Evolutionary conservation across 2,888 invertebrate species (phyloP).

Genomic region (Syrista parreyssii): DNA sequence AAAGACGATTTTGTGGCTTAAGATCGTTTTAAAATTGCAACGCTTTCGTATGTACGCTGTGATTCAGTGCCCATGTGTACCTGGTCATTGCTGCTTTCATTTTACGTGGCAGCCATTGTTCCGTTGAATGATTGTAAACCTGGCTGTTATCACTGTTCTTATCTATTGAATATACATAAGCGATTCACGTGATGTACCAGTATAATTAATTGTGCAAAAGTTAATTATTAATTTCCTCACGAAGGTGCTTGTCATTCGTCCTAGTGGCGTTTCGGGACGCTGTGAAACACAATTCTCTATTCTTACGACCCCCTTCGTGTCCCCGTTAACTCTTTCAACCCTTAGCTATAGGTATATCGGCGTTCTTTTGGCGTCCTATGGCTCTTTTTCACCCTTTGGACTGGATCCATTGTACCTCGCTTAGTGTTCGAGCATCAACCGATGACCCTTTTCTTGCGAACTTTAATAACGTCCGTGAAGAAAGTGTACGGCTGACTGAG

Average conservation of each 20-base stretch:
- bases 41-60: not conserved
- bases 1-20: not conserved
- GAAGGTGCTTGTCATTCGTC: not conserved
- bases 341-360: not conserved
- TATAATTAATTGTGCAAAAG: not conserved
- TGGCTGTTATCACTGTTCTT: not conserved
- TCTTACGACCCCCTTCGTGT: not conserved
- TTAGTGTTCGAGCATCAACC: not conserved
- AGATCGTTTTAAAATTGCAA: not conserved
- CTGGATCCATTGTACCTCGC: not conserved
- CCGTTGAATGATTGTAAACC: not conserved
- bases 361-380: not conserved
- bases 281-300: not conserved
- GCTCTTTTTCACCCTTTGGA: not conserved
- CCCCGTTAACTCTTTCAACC: not conserved
- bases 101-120: not conserved
- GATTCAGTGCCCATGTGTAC: not conserved
- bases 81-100: not conserved
- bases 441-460: conserved; percentile 6
- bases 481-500: not conserved
- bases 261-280: not conserved
- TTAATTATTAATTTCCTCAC: not conserved
- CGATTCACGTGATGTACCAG: not conserved
- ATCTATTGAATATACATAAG: not conserved
- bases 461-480: not conserved